phyloP scores from a whole-genome alignment of 1,140 invertebrate species.

The Carcinoscorpius rotundicauda region DNA sequence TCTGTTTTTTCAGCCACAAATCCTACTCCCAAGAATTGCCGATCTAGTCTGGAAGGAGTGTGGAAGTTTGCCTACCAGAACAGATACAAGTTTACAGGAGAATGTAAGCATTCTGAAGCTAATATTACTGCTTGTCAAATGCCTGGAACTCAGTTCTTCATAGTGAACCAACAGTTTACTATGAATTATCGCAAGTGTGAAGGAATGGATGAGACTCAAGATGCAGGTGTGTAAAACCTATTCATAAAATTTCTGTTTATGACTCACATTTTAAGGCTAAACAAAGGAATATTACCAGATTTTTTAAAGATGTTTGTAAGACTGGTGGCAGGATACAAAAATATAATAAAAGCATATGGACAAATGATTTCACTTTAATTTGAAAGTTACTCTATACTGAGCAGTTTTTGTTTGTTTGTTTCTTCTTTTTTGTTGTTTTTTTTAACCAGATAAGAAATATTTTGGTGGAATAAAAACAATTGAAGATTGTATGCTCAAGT shows the following conservation, averaged over 20 bases:
- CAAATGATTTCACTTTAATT: too few species aligned
- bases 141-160: conserved; percentile 87
- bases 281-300: conserved; percentile 28
- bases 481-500: too few species aligned
- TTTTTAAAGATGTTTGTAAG: conserved; percentile 24
- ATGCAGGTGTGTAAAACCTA: conserved; percentile 49
- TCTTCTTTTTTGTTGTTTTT: too few species aligned
- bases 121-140: conserved; percentile 88
- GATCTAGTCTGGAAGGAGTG: conserved; percentile 83
- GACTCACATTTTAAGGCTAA: conserved; percentile 27
- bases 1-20: conserved; percentile 51
- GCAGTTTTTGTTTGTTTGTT: too few species aligned
- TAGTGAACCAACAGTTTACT: conserved; percentile 93
- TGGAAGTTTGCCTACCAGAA: conserved; percentile 90
- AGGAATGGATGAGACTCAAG: conserved; percentile 70
- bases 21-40: conserved; percentile 78
- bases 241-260: conserved; percentile 27
- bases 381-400: too few species aligned
- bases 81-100: conserved; percentile 76
- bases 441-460: too few species aligned
- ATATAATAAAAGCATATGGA: background rate
- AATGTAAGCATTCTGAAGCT: conserved; percentile 73
- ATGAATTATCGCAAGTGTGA: conserved; percentile 83
- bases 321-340: conserved; percentile 5
- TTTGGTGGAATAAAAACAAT: too few species aligned